These are phyloP conservation scores for Cassiopea xamachana DNA, from an alignment of 30 jellyfish, hydroid and myxozoan species.

Conservation along the genomic window DNA sequence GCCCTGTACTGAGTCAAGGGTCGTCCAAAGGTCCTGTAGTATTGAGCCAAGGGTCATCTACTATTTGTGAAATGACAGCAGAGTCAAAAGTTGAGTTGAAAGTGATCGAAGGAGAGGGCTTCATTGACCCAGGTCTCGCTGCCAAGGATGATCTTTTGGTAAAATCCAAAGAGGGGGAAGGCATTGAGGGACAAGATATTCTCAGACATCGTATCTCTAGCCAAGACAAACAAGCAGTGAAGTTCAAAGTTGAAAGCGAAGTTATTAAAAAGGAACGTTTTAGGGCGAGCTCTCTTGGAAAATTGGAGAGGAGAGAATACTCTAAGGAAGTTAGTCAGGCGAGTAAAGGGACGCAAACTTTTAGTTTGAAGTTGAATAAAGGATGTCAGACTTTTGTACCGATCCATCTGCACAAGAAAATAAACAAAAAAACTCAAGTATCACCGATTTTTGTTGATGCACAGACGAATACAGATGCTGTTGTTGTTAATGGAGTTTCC, in stretches of 20 bases:
- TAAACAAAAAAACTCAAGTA: slow-evolving; percentile 53
- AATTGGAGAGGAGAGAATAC: background rate
- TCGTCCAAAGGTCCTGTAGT: no score
- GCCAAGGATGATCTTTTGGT: background rate
- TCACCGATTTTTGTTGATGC: slow-evolving; percentile 50
- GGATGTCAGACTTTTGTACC: slow-evolving; percentile 65
- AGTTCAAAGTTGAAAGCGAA: background rate
- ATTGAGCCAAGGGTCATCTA: no score
- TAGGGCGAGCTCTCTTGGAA: background rate
- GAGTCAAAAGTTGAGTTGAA: no score
- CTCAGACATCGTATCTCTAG: background rate
- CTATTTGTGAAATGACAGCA: no score
- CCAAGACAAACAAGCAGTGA: background rate
- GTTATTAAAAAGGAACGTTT: background rate
- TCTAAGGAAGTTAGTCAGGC: background rate
- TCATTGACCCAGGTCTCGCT: background rate
- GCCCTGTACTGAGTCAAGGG: no score
- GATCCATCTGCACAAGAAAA: slow-evolving; percentile 47
- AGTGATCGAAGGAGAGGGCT: background rate
- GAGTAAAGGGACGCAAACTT: slow-evolving; percentile 23
- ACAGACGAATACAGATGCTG: slow-evolving; percentile 37
- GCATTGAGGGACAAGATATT: background rate
- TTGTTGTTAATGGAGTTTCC: background rate
- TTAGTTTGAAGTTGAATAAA: slow-evolving; percentile 9
- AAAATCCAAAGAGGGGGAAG: background rate